Evolutionary conservation across 2,888 invertebrate genomes (phyloP), one percentile per base, ranked within the genome.

Genomic region (Thecophora atra): DNA sequence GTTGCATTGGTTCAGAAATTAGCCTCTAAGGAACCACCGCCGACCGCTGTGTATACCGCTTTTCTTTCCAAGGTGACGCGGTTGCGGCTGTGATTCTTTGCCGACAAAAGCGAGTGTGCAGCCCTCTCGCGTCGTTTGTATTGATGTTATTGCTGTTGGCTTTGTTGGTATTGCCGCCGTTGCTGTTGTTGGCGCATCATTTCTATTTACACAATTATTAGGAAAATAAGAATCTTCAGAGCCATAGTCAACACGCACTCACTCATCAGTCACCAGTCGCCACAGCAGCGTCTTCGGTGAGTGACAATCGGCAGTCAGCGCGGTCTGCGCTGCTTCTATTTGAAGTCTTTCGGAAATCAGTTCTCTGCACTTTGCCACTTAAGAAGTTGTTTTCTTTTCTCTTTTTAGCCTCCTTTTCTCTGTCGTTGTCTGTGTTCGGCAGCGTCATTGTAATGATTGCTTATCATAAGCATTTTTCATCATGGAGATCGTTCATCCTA

Each of bases 151-250:
- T 65, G 47, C 11, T 52, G 52, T 52, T 52, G 54, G 17, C 28
- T 24, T 15, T 52, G 51, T 26, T 66, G 24, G 19, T 51, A 26
- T 51, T 66, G 66, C 51, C 11, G 44, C 26, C 24, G 64, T n/a
- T 47, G 44, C 26, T 26, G 26, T 69, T 72, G 74, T 28, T 24
- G 73, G 71, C 78, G 83, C 82, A 80, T 83, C 83, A 81, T 83
- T 81, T 79, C 82, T 83, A 82, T 83, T 83, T 83, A 81, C 83
- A 83, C 83, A 81, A 83, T 83, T 83, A 83, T 83, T 83, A 83
- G 83, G 81, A 83, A 79, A 82, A 81, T 80, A 82, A 81, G 78
- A 54, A n/a, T 60, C 47, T 21, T 17, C 60, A 60, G 37, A 26
- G 65, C n/a, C 30, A 52, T 3, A 30, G 37, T 30, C n/a, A 62